phyloP scores from a whole-genome alignment of 2,888 invertebrate genomes.

The Campopleginae sp. region DNA sequence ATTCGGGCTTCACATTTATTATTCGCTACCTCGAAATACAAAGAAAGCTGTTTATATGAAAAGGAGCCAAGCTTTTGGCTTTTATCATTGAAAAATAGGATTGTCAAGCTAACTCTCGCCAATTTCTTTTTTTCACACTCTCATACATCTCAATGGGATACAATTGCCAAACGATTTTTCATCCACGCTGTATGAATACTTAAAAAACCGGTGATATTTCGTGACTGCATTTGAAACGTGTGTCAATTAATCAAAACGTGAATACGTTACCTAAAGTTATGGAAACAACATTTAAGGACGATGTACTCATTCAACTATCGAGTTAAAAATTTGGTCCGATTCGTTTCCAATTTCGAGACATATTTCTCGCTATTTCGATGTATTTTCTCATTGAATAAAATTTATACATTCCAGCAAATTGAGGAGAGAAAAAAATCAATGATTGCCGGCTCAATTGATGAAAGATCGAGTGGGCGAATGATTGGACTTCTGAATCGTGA shows the following conservation, averaged over 20 bases:
- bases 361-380: background rate
- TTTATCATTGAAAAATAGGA: constrained; percentile 25
- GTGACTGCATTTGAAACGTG: background rate
- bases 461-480: background rate
- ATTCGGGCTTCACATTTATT: constrained; percentile 58
- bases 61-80: constrained; percentile 23
- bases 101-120: background rate
- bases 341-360: background rate
- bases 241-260: background rate
- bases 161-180: background rate
- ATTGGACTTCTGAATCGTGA: background rate
- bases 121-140: background rate
- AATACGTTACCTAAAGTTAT: background rate
- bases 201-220: background rate
- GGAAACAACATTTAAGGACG: background rate
- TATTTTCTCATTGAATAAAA: background rate
- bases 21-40: constrained; percentile 33
- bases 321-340: background rate
- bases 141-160: background rate
- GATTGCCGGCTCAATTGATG: background rate
- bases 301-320: background rate
- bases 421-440: background rate
- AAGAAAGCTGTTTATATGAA: constrained; percentile 7
- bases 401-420: background rate
- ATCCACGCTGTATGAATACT: background rate